Evolutionary conservation across 2,888 invertebrate species (phyloP).

Genomic region (Rhynchonema sp.): DNA sequence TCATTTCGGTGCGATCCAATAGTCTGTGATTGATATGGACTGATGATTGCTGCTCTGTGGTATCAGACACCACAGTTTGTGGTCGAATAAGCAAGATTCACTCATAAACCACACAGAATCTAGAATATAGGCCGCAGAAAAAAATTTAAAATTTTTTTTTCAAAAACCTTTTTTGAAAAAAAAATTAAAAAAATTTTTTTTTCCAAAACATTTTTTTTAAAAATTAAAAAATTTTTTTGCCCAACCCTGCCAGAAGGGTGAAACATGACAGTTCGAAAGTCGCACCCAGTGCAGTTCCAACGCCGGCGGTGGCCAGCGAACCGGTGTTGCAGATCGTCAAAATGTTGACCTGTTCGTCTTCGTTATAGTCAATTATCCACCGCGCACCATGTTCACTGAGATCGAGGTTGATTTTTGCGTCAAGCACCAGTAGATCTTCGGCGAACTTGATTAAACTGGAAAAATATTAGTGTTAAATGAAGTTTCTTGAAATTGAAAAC

Average conservation of each 20-base stretch:
- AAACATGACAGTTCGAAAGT: neutral
- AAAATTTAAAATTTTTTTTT: too few relatives aligned
- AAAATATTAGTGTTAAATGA: neutral
- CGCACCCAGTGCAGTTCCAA: conserved; percentile 84
- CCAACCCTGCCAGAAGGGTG: neutral
- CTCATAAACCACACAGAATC: too few relatives aligned
- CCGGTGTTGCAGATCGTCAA: conserved; percentile 97
- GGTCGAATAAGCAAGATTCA: too few relatives aligned
- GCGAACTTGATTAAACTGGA: conserved; percentile 56
- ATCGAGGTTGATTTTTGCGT: conserved; percentile 63
- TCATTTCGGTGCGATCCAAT: too few relatives aligned
- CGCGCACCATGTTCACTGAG: conserved; percentile 66
- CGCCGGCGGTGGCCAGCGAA: conserved; percentile 83
- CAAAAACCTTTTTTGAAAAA: too few relatives aligned
- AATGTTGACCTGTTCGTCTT: conserved; percentile 45
- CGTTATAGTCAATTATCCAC: conserved; percentile 41
- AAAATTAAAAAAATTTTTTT: too few relatives aligned
- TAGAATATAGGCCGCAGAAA: too few relatives aligned
- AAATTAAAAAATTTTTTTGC: neutral
- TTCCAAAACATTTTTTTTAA: too few relatives aligned
- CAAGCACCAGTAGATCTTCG: conserved; percentile 62
- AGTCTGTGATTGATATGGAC: too few relatives aligned
- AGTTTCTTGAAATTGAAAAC: too few relatives aligned
- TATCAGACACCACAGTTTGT: too few relatives aligned
- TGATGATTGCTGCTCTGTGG: too few relatives aligned